phyloP scores from a whole-genome alignment of 2,888 invertebrate genomes.

The Parelbella ahira region DNA sequence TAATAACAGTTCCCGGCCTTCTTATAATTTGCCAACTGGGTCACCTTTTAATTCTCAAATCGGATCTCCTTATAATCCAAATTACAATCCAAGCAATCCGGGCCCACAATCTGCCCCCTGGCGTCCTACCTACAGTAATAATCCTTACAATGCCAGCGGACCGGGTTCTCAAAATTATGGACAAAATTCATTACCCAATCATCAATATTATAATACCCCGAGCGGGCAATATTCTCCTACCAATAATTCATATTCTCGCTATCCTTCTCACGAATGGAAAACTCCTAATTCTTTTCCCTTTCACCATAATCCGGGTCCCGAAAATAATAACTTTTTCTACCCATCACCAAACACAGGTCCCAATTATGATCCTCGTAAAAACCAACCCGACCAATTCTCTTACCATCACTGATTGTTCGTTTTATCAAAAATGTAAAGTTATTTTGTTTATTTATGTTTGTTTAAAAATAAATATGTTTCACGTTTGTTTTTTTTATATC shows the following conservation, averaged over 20 bases:
- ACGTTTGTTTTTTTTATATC: no score
- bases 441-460: no score
- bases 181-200: constrained; percentile 1
- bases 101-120: constrained; percentile 1
- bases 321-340: constrained; percentile 28
- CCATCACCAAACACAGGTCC: constrained; percentile 32
- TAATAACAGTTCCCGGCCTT: constrained; percentile 1
- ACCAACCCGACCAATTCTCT: constrained; percentile 39
- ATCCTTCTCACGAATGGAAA: no score
- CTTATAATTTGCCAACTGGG: constrained; percentile 4
- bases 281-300: background rate
- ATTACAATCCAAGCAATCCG: background rate
- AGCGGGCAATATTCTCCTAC: no score
- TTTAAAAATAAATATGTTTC: no score
- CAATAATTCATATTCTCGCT: no score
- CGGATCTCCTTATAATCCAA: constrained; percentile 6
- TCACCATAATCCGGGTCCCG: constrained; percentile 8
- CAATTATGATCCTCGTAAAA: constrained; percentile 39
- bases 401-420: constrained; percentile 27
- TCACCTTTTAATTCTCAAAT: constrained; percentile 8
- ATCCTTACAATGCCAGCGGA: constrained; percentile 8
- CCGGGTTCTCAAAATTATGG: constrained; percentile 2
- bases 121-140: constrained; percentile 1
- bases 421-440: no score
- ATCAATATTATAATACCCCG: no score